Evolutionary conservation across 2,888 invertebrate species (phyloP).

Genomic region (Boloria euphrosyne): DNA sequence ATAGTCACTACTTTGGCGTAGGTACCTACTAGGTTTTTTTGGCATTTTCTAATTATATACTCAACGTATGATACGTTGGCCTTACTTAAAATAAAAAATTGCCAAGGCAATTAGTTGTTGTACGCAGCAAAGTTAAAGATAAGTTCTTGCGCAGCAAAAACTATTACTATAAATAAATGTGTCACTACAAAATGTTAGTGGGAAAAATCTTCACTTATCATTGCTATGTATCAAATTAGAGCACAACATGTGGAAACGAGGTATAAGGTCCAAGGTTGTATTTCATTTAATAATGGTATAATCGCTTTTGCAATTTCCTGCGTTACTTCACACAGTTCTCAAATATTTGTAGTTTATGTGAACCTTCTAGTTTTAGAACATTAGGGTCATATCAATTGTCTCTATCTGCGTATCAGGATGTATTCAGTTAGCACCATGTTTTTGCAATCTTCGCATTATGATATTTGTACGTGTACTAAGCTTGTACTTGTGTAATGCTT

Average conservation of each 20-base stretch:
- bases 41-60: too few relatives aligned
- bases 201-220: constrained; percentile 6
- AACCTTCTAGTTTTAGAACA: constrained; percentile 48
- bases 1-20: too few relatives aligned
- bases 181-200: background rate
- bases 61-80: too few relatives aligned
- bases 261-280: constrained; percentile 15
- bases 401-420: constrained; percentile 39
- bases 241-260: background rate
- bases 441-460: constrained; percentile 4
- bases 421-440: constrained; percentile 36
- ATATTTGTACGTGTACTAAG: background rate
- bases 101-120: too few relatives aligned
- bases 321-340: constrained; percentile 61
- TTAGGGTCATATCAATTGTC: constrained; percentile 57
- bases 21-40: too few relatives aligned
- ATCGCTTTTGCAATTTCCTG: constrained; percentile 52
- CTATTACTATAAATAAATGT: background rate
- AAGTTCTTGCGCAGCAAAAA: background rate
- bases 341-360: constrained; percentile 55
- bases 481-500: too few relatives aligned
- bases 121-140: too few relatives aligned
- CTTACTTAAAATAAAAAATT: too few relatives aligned
- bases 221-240: constrained; percentile 6
- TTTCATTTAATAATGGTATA: constrained; percentile 19